Conservation (phyloP, 2,888 invertebrate genomes). For the Amphipoea lucens region DNA sequence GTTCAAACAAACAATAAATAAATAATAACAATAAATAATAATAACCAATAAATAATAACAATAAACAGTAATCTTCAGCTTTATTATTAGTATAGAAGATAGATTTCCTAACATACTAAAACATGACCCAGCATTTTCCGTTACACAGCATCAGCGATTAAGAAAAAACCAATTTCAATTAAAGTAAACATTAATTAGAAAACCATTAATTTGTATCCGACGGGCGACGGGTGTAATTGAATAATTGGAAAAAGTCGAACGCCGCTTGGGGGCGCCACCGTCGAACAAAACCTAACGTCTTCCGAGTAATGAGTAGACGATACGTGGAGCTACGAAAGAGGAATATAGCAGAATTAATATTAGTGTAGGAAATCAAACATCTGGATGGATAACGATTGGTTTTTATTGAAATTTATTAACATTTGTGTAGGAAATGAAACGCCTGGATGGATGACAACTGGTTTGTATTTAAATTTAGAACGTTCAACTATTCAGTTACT, state of each 20-base stretch:
- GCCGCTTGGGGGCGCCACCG: slow-evolving; percentile 42
- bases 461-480: not conserved
- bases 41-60: too few relatives aligned
- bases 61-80: not conserved
- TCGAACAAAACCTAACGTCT: slow-evolving; percentile 54
- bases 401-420: not conserved
- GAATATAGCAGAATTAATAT: not conserved
- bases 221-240: slow-evolving; percentile 67
- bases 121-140: slow-evolving; percentile 1
- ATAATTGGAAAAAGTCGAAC: slow-evolving; percentile 69
- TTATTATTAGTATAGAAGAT: not conserved
- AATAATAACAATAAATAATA: too few relatives aligned
- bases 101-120: not conserved
- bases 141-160: slow-evolving; percentile 10
- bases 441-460: too few relatives aligned
- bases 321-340: slow-evolving; percentile 47
- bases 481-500: not conserved
- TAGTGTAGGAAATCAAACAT: not conserved
- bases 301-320: slow-evolving; percentile 59
- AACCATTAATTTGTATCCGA: slow-evolving; percentile 64
- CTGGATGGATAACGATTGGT: not conserved
- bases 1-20: not conserved
- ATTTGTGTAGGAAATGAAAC: not conserved
- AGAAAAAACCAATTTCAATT: slow-evolving; percentile 64
- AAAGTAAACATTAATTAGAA: slow-evolving; percentile 68